phyloP scores from a whole-genome alignment of 30 jellyfish, hydroid and myxozoan species.

The Aurelia coerulea region DNA sequence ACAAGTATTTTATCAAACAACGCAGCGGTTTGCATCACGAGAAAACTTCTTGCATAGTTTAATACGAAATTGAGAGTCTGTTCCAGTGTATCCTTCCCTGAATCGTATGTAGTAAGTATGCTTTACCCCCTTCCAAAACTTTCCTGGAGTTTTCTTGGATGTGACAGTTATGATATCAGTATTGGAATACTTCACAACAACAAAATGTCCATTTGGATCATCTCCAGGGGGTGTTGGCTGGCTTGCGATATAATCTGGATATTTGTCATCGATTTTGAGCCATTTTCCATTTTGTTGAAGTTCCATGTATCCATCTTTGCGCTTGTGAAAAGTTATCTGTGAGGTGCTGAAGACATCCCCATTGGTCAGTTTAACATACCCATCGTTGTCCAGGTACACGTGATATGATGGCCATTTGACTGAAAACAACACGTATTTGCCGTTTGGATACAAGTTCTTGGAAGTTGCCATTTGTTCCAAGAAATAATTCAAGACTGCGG shows the following conservation, averaged over 20 bases:
- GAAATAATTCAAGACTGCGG: too few relatives aligned
- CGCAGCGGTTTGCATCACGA: too few relatives aligned
- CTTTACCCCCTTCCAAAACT: not conserved
- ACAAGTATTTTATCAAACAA: too few relatives aligned
- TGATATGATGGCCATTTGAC: conserved; percentile 17
- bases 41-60: too few relatives aligned
- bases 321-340: not conserved
- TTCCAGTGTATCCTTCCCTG: too few relatives aligned
- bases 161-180: not conserved
- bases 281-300: not conserved
- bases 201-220: conserved; percentile 2
- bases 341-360: not conserved
- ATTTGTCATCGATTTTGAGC: not conserved
- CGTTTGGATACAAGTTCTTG: too few relatives aligned
- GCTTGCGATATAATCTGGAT: not conserved
- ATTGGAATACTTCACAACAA: not conserved
- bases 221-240: not conserved
- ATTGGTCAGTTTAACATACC: not conserved
- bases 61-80: too few relatives aligned
- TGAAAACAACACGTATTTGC: too few relatives aligned
- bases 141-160: not conserved
- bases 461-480: too few relatives aligned
- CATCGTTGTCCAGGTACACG: not conserved
- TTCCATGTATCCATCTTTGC: not conserved
- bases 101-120: too few relatives aligned